Percentiles rank a stretch among this genome's conserved stretches.
phyloP scores from a whole-genome alignment of 1,140 invertebrate species.

The Parapsyche elsis region DNA sequence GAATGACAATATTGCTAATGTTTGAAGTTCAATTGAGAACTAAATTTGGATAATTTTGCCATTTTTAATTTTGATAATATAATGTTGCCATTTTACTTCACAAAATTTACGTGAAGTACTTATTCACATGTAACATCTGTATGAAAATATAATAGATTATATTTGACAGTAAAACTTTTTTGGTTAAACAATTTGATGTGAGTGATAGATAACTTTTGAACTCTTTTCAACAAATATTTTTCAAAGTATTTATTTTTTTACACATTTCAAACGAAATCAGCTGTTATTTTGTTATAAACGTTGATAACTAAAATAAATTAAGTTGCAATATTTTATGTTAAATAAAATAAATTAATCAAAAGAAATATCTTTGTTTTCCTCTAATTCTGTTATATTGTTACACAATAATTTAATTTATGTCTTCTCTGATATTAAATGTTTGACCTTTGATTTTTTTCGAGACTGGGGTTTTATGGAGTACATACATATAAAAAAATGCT shows the following conservation, averaged over 20 bases:
- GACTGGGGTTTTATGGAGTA: background rate
- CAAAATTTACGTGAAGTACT: conserved; percentile 34
- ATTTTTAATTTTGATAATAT: background rate
- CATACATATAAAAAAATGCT: no score
- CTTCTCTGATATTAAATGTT: background rate
- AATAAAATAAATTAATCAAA: conserved; percentile 29
- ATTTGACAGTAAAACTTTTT: no score
- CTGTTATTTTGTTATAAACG: conserved; percentile 34
- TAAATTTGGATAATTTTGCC: conserved; percentile 23
- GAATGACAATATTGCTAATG: conserved; percentile 35
- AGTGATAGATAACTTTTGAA: background rate
- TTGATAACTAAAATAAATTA: conserved; percentile 35
- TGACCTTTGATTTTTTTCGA: background rate
- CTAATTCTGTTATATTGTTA: background rate
- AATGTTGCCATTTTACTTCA: conserved; percentile 42
- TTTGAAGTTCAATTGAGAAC: conserved; percentile 7
- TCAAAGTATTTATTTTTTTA: conserved; percentile 15
- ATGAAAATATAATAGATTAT: background rate
- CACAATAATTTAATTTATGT: conserved; percentile 25
- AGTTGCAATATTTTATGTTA: conserved; percentile 32
- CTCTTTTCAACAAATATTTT: conserved; percentile 11
- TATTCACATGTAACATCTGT: conserved; percentile 27
- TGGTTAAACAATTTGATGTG: background rate
- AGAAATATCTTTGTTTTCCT: background rate
- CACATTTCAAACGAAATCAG: conserved; percentile 17